Evolutionary conservation across 2,797 vertebrate species (phyloP), one percentile per base, ranked within the genome.

Genomic region (Siniperca scherzeri): DNA sequence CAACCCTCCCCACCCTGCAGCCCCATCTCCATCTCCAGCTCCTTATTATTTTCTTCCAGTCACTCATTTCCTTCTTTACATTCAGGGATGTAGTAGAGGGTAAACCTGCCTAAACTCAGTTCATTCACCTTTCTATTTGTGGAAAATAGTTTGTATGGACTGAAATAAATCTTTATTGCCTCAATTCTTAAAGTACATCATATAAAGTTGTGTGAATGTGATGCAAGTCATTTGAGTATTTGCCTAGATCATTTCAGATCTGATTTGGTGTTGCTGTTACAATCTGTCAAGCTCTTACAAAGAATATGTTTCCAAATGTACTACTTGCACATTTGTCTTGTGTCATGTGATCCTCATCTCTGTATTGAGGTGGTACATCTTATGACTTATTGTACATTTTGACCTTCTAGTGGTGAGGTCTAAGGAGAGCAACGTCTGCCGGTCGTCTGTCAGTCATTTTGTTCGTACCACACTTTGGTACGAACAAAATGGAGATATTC

Each of bases 21-120:
- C 60, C 33, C 38, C 50, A 16, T 61, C 67, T 17, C 30, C 48
- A 62, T 61, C 71, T 77, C 71, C 57, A 72, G 61, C 69, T 74
- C 74, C 74, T 68, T 68, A 68, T 82, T 70, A 74, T 83, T 85
- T 75, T 46, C 60, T 59, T 72, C 36, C 50, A 74, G 56, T 72
- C 48, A 50, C 50, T 81, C 22, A 50, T 56, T 77, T 74, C 52
- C 27, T 68, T 48, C 61, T 78, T 73, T 67, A 71, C 61, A 78
- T 75, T 70, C 42, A 44, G 56, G 27, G 66, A 48, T 71, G 72
- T 13, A 55, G 50, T 65, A 48, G 56, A 77, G 52, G 65, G n/a
- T 80, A 38, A 83, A 76, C 57, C 40, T 66, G 33, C 30, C 42
- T 55, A 59, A 77, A 61, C 44, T 50, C 36, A 44, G 22, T 52